These are phyloP conservation scores for Pseudorasbora parva DNA, from an alignment of 2,113 vertebrate species.

Conservation along the genomic window DNA sequence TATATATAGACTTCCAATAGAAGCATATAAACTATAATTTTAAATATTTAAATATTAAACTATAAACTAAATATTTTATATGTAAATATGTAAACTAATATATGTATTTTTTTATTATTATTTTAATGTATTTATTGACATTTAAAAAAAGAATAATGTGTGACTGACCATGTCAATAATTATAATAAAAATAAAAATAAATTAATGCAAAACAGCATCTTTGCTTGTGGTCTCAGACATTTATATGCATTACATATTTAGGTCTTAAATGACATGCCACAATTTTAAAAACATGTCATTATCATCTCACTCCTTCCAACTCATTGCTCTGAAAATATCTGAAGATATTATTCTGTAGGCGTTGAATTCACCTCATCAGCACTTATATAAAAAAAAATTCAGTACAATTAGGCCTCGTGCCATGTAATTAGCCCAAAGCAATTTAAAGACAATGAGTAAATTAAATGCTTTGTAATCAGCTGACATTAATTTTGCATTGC, in stretches of 20 bases:
- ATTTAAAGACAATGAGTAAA: slow-evolving; percentile 49
- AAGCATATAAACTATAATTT: no score
- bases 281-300: not conserved
- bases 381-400: slow-evolving; percentile 4
- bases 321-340: not conserved
- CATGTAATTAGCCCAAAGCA: slow-evolving; percentile 28
- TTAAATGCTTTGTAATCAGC: slow-evolving; percentile 43
- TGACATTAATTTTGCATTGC: slow-evolving; percentile 46
- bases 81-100: no score
- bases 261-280: not conserved
- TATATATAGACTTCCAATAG: no score
- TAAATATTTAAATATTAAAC: no score
- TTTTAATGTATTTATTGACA: no score
- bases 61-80: no score
- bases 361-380: slow-evolving; percentile 3
- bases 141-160: not conserved
- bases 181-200: not conserved
- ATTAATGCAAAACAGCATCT: not conserved
- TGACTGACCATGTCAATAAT: not conserved
- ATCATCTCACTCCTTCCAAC: not conserved
- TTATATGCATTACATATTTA: not conserved
- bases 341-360: not conserved
- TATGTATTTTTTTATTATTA: no score
- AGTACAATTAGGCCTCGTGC: slow-evolving; percentile 21
- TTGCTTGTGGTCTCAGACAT: not conserved